phyloP scores from a whole-genome alignment of 2,113 vertebrate genomes.

The Syrrhaptes paradoxus region DNA sequence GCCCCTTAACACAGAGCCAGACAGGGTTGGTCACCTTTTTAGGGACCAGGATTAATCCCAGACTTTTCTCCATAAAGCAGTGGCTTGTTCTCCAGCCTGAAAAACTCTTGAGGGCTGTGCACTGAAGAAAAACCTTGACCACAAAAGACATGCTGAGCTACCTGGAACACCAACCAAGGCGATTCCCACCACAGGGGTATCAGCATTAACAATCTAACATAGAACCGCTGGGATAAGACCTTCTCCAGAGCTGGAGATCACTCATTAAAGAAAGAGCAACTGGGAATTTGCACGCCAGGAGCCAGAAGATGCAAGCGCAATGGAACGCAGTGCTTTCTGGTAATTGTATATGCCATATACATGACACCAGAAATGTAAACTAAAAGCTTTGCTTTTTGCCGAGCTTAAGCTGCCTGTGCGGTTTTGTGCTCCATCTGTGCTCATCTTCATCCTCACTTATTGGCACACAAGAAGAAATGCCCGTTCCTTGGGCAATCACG shows the following conservation, averaged over 20 bases:
- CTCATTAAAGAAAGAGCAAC: not conserved
- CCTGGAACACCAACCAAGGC: not conserved
- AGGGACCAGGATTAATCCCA: not conserved
- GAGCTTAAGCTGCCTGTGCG: not conserved
- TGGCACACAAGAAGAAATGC: not conserved
- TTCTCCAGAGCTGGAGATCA: not conserved
- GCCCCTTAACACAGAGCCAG: not conserved
- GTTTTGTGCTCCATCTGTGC: not conserved
- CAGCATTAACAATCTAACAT: not conserved
- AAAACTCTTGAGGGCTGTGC: not conserved
- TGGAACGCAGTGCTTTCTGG: accelerated
- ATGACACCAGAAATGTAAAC: not conserved
- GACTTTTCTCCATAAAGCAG: not conserved
- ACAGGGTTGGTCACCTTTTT: not conserved
- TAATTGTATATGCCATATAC: not conserved
- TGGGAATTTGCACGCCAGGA: not conserved
- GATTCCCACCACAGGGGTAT: not conserved
- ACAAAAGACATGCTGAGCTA: not conserved
- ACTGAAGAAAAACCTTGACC: not conserved
- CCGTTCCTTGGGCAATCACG: not conserved
- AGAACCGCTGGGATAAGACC: not conserved
- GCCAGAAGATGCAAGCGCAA: not conserved
- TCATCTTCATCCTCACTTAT: not conserved
- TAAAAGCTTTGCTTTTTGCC: not conserved
- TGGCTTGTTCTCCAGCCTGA: not conserved